A percentile compares a stretch with the other conserved stretches of the same genome.
phyloP scores from a whole-genome alignment of 2,888 invertebrate species.

The Hetaerina titia region DNA sequence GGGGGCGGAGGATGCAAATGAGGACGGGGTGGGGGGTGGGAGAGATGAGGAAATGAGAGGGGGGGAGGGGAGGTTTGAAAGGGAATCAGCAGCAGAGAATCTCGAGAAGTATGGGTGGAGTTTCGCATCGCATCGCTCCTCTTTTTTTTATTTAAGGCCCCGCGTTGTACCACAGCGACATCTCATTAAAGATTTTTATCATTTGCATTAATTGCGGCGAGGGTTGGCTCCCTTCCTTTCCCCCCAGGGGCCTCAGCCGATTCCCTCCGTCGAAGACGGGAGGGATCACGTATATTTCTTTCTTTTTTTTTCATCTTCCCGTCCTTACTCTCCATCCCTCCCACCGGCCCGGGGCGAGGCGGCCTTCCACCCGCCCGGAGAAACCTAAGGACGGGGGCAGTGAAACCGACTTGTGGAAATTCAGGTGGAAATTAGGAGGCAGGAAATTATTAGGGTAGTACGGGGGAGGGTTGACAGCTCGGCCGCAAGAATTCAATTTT shows the following conservation, averaged over 20 bases:
- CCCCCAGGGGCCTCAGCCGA: not conserved
- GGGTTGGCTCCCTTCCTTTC: not conserved
- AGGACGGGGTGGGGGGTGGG: not conserved
- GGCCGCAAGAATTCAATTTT: no score
- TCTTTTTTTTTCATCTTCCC: no score
- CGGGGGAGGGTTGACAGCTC: no score
- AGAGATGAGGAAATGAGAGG: not conserved
- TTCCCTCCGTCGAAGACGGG: not conserved
- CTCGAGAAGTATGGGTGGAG: not conserved
- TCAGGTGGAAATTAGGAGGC: no score
- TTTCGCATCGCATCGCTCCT: not conserved
- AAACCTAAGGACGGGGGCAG: no score
- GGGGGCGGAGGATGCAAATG: not conserved
- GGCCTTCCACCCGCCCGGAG: no score
- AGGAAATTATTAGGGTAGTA: no score
- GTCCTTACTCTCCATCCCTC: no score
- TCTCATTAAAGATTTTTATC: slow-evolving; percentile 32
- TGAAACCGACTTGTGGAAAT: no score
- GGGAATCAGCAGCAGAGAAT: not conserved
- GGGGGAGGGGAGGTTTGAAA: not conserved
- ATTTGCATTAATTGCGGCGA: not conserved
- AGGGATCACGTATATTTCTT: no score
- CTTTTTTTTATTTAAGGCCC: not conserved
- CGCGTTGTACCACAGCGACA: slow-evolving; percentile 9
- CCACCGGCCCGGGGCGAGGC: not conserved